Conservation (phyloP, 2,797 vertebrate species). For the Mormyrops attenuatus region DNA sequence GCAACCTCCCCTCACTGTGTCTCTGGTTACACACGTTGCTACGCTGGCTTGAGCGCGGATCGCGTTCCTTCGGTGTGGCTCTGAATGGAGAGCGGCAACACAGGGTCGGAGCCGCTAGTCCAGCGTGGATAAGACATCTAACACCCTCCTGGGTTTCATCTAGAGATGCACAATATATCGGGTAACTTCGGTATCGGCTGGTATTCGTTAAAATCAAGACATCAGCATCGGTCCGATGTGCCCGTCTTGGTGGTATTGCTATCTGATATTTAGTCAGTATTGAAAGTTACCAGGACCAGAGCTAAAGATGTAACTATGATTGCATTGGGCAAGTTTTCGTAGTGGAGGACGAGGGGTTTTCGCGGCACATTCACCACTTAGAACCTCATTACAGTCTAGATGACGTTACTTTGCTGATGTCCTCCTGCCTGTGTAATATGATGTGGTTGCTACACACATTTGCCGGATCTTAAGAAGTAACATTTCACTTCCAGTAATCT, state of each 20-base stretch:
- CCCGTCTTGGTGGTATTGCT: not conserved
- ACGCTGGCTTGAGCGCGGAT: not conserved
- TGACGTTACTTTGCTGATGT: not conserved
- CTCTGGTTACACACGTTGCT: slow-evolving; percentile 14
- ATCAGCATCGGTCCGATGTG: not conserved
- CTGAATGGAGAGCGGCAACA: not conserved
- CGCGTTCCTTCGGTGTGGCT: not conserved
- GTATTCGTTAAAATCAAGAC: not conserved
- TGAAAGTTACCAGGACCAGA: not conserved
- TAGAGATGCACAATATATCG: not conserved
- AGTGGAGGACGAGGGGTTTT: not conserved
- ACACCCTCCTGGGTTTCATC: not conserved
- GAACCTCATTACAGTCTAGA: not conserved
- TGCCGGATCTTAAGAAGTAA: not conserved
- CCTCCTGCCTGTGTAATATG: not conserved
- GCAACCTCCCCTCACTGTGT: not conserved
- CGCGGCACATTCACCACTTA: not conserved
- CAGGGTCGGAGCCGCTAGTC: not conserved
- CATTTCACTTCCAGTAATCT: not conserved
- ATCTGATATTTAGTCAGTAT: not conserved
- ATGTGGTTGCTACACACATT: not conserved
- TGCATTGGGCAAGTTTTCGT: not conserved
- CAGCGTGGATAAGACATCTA: not conserved
- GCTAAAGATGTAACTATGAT: not conserved
- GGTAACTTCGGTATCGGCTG: not conserved